Conservation (phyloP, 92 coral and sea anemone genomes). For the Scolanthus callimorphus region DNA sequence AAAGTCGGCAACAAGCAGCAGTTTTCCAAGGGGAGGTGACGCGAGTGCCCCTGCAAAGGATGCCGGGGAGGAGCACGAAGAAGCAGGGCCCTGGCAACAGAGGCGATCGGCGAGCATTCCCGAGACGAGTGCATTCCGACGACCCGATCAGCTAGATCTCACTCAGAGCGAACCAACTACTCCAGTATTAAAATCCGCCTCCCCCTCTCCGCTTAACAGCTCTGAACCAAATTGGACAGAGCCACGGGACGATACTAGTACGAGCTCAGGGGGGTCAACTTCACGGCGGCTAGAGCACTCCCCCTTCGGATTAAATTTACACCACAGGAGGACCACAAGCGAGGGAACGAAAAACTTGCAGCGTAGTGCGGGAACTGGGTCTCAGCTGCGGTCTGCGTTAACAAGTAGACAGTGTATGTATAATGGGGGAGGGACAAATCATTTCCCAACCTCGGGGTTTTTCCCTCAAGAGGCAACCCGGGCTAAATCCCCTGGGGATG, state of each 20-base stretch:
- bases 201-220: constrained; percentile 39
- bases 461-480: constrained; percentile 86
- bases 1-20: constrained; percentile 61
- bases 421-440: constrained; percentile 44
- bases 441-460: constrained; percentile 72
- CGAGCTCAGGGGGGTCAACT: constrained; percentile 51
- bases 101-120: constrained; percentile 39
- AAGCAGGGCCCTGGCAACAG: constrained; percentile 28
- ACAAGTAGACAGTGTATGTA: constrained; percentile 44
- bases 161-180: constrained; percentile 62
- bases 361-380: constrained; percentile 28
- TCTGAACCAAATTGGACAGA: constrained; percentile 53
- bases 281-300: constrained; percentile 80
- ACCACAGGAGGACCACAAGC: constrained; percentile 55
- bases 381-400: constrained; percentile 37
- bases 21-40: constrained; percentile 47
- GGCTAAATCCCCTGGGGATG: constrained; percentile 70
- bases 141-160: constrained; percentile 36
- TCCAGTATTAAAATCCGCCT: constrained; percentile 35
- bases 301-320: constrained; percentile 76
- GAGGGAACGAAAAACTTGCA: constrained; percentile 27
- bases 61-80: constrained; percentile 3
- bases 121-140: constrained; percentile 9
- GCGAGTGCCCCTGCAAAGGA: constrained; percentile 22
- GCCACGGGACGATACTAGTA: constrained; percentile 56